Percentiles rank a stretch among this genome's conserved stretches.
These are phyloP conservation scores for Yasuhikotakia modesta DNA, from an alignment of 2,797 vertebrate species.

Conservation along the genomic window DNA sequence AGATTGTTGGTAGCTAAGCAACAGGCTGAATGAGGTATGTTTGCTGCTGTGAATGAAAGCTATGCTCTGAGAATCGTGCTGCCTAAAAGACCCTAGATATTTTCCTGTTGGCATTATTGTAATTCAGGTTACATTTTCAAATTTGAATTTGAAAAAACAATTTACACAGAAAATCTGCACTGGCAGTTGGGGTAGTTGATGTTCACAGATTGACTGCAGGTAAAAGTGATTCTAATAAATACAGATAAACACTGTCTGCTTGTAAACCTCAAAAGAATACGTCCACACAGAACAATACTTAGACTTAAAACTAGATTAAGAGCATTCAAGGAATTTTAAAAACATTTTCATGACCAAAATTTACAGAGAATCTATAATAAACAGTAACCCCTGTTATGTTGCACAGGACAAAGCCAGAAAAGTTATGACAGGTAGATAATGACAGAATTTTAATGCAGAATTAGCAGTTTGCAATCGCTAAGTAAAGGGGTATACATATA, in stretches of 20 bases:
- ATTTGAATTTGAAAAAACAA: too few relatives aligned
- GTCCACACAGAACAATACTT: slow-evolving; percentile 20
- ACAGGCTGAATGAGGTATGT: slow-evolving; percentile 44
- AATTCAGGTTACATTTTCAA: neutral
- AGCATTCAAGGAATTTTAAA: slow-evolving; percentile 28
- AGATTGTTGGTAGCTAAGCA: slow-evolving; percentile 56
- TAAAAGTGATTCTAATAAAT: slow-evolving; percentile 22
- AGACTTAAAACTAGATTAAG: slow-evolving; percentile 30
- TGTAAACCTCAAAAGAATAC: slow-evolving; percentile 17
- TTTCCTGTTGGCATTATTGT: slow-evolving; percentile 5
- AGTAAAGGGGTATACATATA: too few relatives aligned
- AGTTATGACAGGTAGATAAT: slow-evolving; percentile 1
- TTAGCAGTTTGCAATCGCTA: too few relatives aligned
- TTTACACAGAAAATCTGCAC: neutral
- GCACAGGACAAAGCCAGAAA: too few relatives aligned
- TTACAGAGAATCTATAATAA: neutral
- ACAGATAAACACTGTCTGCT: neutral
- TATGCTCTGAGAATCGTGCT: slow-evolving; percentile 12
- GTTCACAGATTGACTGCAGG: neutral
- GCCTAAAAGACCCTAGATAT: neutral
- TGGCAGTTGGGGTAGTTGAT: neutral
- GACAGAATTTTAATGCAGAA: too few relatives aligned
- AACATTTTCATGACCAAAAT: neutral
- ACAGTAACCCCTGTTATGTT: too few relatives aligned
- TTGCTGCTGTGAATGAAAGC: slow-evolving; percentile 29